phyloP scores from a whole-genome alignment of 2,113 vertebrate species.

The Oryzias curvinotus region DNA sequence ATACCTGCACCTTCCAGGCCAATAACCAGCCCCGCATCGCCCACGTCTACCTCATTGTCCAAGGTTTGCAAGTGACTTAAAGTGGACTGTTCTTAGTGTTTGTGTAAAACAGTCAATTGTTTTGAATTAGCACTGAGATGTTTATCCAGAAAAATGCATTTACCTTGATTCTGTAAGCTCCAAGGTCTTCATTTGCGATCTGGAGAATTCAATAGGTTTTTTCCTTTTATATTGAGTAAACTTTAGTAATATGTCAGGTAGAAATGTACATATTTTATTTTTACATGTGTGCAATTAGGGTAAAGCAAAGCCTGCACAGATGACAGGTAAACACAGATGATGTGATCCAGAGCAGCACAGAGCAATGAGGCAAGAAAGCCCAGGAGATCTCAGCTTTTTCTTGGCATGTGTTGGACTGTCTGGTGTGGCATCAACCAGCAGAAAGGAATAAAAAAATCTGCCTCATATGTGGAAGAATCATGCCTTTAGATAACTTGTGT shows the following conservation, averaged over 20 bases:
- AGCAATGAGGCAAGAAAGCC: slow-evolving; percentile 44
- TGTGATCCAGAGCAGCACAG: slow-evolving; percentile 60
- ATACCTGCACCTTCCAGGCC: slow-evolving; percentile 92
- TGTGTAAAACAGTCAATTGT: neutral
- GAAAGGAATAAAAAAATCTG: slow-evolving; percentile 3
- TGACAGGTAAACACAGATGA: slow-evolving; percentile 60
- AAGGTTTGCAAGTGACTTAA: slow-evolving; percentile 74
- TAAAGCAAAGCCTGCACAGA: slow-evolving; percentile 33
- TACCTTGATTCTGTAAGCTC: too few relatives aligned
- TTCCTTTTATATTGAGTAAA: too few relatives aligned
- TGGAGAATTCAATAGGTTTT: too few relatives aligned
- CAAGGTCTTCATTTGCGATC: too few relatives aligned
- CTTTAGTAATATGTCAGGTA: too few relatives aligned
- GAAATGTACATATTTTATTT: too few relatives aligned
- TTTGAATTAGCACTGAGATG: neutral
- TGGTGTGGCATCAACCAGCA: slow-evolving; percentile 23
- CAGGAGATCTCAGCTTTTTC: slow-evolving; percentile 52
- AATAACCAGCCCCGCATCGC: slow-evolving; percentile 85
- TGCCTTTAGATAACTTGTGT: slow-evolving; percentile 39
- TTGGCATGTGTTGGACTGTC: slow-evolving; percentile 38
- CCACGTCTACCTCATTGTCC: slow-evolving; percentile 91
- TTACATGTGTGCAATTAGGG: slow-evolving; percentile 26
- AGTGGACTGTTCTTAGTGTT: neutral
- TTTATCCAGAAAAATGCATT: too few relatives aligned
- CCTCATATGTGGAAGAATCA: slow-evolving; percentile 36